Percentiles rank a stretch among this genome's conserved stretches.
Evolutionary conservation across 2,113 vertebrate species (phyloP).

Genomic region (Australoheros scitulus): DNA sequence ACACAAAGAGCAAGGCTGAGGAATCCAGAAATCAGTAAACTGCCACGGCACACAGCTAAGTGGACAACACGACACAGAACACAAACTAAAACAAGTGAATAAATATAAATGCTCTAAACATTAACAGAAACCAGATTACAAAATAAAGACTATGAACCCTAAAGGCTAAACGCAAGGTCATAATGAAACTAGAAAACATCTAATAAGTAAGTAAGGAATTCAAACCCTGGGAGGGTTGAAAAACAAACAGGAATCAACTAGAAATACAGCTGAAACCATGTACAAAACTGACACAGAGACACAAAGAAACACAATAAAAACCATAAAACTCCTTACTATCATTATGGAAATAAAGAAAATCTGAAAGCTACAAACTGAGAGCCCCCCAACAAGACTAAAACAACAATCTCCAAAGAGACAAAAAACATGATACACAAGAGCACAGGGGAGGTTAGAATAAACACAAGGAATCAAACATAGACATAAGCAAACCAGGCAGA

Average conservation of each 20-base stretch:
- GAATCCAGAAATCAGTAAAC: background rate
- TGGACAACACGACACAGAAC: background rate
- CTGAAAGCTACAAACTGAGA: too few species aligned
- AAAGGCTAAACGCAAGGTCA: background rate
- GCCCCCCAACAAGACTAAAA: too few species aligned
- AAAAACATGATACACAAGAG: too few species aligned
- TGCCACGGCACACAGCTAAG: background rate
- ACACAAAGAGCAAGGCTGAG: background rate
- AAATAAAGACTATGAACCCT: background rate
- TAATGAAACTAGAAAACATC: background rate
- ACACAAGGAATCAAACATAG: too few species aligned
- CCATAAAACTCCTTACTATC: background rate
- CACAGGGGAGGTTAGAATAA: too few species aligned
- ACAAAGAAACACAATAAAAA: background rate
- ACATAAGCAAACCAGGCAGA: too few species aligned
- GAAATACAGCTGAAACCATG: background rate
- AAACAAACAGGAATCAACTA: background rate
- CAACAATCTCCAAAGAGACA: too few species aligned
- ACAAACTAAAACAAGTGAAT: background rate
- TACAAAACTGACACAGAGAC: background rate
- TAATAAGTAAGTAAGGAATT: background rate
- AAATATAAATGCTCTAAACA: background rate
- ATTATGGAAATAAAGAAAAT: too few species aligned
- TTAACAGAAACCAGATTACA: background rate
- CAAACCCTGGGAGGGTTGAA: background rate